phyloP scores from a whole-genome alignment of 2,797 vertebrate genomes.

The Peromyscus aztecus region DNA sequence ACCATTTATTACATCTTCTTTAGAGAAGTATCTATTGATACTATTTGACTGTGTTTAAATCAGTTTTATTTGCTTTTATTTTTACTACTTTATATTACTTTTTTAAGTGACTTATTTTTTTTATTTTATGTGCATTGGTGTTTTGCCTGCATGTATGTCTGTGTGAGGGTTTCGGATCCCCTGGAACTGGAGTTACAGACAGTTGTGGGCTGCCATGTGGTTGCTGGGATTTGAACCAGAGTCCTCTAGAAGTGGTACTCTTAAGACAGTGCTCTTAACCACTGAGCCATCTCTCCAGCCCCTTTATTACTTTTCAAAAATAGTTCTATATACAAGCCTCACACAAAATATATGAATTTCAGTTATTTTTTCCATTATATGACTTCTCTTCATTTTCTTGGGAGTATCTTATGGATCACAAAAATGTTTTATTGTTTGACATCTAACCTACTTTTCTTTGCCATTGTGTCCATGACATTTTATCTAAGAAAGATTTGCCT shows the following conservation, averaged over 20 bases:
- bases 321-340: neutral
- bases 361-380: neutral
- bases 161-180: neutral
- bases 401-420: neutral
- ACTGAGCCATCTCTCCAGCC: neutral
- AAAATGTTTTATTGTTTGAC: slow-evolving; percentile 3
- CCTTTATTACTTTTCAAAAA: neutral
- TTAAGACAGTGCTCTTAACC: neutral
- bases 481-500: slow-evolving; percentile 12
- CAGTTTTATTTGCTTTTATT: neutral
- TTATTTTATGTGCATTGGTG: neutral
- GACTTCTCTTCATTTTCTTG: neutral
- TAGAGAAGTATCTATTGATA: neutral
- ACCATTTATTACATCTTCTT: neutral
- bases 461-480: neutral
- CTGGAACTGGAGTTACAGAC: neutral
- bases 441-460: neutral
- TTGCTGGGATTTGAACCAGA: neutral
- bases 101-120: neutral
- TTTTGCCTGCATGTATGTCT: neutral
- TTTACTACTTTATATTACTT: neutral
- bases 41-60: neutral
- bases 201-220: neutral
- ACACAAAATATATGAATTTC: neutral
- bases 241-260: neutral